Percentiles rank a stretch among this genome's conserved stretches.
These are phyloP conservation scores for Gryon sp. DNA, from an alignment of 1,140 invertebrate genomes.

Conservation along the genomic window DNA sequence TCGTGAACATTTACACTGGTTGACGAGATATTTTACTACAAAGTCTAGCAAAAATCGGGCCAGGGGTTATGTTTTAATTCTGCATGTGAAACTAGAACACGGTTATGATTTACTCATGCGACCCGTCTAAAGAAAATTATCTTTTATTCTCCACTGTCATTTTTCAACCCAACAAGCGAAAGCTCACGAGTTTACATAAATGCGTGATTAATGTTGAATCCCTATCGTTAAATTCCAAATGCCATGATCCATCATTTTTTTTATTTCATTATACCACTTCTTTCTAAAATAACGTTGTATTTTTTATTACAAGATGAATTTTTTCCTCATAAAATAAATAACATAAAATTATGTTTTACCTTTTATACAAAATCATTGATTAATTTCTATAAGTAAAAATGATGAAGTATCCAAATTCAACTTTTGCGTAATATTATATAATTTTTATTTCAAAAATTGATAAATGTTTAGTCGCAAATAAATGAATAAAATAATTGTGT, in stretches of 20 bases:
- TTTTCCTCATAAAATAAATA: too few species aligned
- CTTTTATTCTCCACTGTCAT: slow-evolving; percentile 49
- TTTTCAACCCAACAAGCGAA: slow-evolving; percentile 49
- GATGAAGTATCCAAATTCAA: too few species aligned
- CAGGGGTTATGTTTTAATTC: slow-evolving; percentile 43
- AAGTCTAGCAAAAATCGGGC: slow-evolving; percentile 3
- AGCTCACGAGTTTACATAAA: slow-evolving; percentile 29
- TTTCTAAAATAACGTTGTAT: too few species aligned
- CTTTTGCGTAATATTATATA: too few species aligned
- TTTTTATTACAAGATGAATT: too few species aligned
- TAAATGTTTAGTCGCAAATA: too few species aligned
- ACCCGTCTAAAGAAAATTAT: slow-evolving; percentile 48
- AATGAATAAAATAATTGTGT: too few species aligned
- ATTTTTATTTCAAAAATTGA: too few species aligned
- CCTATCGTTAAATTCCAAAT: slow-evolving; percentile 31
- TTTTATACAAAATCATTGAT: too few species aligned
- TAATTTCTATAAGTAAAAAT: too few species aligned
- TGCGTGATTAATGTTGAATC: slow-evolving; percentile 49
- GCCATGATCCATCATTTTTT: slow-evolving; percentile 35
- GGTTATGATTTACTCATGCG: slow-evolving; percentile 40
- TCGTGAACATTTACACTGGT: slow-evolving; percentile 28
- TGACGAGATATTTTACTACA: slow-evolving; percentile 27
- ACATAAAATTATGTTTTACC: too few species aligned
- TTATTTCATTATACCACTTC: slow-evolving; percentile 29
- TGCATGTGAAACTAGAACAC: slow-evolving; percentile 43